phyloP scores from a whole-genome alignment of 2,888 invertebrate species.

The Drosophila multiciliata region DNA sequence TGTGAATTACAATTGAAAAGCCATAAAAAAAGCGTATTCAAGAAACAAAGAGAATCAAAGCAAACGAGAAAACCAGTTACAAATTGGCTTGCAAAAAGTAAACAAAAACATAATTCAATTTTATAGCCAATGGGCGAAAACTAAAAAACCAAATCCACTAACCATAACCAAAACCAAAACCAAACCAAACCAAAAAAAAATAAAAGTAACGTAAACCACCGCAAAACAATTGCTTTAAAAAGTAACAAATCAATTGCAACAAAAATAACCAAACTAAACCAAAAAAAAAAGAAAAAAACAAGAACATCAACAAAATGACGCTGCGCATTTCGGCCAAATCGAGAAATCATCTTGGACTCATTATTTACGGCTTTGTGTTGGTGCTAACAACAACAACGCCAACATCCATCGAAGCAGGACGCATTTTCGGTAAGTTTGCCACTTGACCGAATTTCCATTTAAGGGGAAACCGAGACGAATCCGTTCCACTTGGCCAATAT shows the following conservation, averaged over 20 bases:
- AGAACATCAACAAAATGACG: conserved; percentile 80
- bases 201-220: conserved; percentile 71
- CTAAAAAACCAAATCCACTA: conserved; percentile 24
- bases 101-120: conserved; percentile 59
- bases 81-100: conserved; percentile 52
- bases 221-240: conserved; percentile 65
- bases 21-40: conserved; percentile 20
- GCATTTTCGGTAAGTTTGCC: conserved; percentile 84
- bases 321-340: conserved; percentile 83
- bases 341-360: conserved; percentile 84
- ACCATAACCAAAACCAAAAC: conserved; percentile 23
- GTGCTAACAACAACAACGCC: conserved; percentile 80
- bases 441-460: neutral
- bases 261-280: conserved; percentile 3
- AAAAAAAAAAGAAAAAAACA: neutral
- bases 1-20: conserved; percentile 21
- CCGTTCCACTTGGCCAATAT: conserved; percentile 34
- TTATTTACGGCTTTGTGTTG: conserved; percentile 84
- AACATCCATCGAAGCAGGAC: conserved; percentile 75
- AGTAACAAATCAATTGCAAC: conserved; percentile 28
- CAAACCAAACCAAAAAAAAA: conserved; percentile 23
- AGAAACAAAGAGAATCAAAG: conserved; percentile 12
- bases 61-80: conserved; percentile 11
- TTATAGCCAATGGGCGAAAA: conserved; percentile 34
- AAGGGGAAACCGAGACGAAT: neutral